Percentiles rank a stretch among this genome's conserved stretches.
These are phyloP conservation scores for Holothuria glaberrima DNA, from an alignment of 35 echinoderm and acorn worm genomes.

Conservation along the genomic window DNA sequence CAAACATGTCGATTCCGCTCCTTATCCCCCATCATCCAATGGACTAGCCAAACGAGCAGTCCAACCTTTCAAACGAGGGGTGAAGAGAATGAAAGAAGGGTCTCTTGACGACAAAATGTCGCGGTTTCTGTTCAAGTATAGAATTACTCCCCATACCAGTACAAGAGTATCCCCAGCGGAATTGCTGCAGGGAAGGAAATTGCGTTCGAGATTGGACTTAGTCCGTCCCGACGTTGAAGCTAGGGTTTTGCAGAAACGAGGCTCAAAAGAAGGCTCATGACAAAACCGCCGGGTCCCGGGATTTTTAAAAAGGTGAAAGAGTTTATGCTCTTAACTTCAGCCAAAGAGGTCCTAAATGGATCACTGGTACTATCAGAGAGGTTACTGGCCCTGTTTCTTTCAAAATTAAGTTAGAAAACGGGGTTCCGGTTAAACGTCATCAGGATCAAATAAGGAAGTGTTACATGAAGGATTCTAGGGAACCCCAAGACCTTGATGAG, in stretches of 20 bases:
- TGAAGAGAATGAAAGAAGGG: slow-evolving; percentile 3
- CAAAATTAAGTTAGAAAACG: slow-evolving; percentile 8
- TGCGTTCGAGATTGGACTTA: not conserved
- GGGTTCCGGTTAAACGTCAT: not conserved
- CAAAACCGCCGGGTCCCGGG: not conserved
- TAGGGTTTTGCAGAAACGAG: not conserved
- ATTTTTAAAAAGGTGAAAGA: slow-evolving; percentile 46
- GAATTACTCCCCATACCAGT: slow-evolving; percentile 29
- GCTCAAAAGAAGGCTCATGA: no score
- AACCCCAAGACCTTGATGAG: no score
- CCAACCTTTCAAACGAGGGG: slow-evolving; percentile 44
- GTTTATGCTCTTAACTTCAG: slow-evolving; percentile 58
- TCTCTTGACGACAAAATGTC: slow-evolving; percentile 4
- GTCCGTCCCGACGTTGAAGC: not conserved
- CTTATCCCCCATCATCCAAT: slow-evolving; percentile 65
- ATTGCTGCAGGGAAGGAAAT: not conserved
- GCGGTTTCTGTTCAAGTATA: slow-evolving; percentile 56
- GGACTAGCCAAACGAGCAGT: slow-evolving; percentile 49
- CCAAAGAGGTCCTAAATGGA: slow-evolving; percentile 50
- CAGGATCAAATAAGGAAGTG: slow-evolving; percentile 52
- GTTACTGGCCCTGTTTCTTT: slow-evolving; percentile 41
- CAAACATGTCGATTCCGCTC: slow-evolving; percentile 54
- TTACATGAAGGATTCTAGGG: not conserved
- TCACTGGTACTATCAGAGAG: slow-evolving; percentile 28
- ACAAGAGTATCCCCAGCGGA: slow-evolving; percentile 37